Conservation (phyloP, 2,888 invertebrate genomes). For the Sthenelais limicola region DNA sequence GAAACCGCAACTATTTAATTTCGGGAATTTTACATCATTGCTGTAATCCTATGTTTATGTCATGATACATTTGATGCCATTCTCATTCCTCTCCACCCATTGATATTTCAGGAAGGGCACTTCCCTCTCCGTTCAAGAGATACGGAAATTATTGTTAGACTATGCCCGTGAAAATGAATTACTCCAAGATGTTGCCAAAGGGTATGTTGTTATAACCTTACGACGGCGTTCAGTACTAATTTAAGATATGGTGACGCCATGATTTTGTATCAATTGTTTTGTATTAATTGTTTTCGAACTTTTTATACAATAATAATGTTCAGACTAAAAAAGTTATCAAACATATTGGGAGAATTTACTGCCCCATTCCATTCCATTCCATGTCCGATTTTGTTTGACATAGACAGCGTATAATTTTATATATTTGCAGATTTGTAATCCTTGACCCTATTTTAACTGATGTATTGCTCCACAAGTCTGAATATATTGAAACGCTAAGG, state of each 20-base stretch:
- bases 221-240: no score
- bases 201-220: no score
- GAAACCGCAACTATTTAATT: not conserved
- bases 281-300: no score
- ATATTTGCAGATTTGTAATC: conserved; percentile 69
- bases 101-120: conserved; percentile 29
- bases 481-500: conserved; percentile 73
- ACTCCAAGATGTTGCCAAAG: not conserved
- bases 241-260: no score
- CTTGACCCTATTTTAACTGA: conserved; percentile 76
- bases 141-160: not conserved
- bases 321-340: no score
- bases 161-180: not conserved
- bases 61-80: not conserved
- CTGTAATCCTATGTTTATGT: conserved; percentile 5
- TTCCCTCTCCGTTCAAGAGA: conserved; percentile 1
- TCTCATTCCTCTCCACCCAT: not conserved
- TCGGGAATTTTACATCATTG: conserved; percentile 17
- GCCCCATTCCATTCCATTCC: no score
- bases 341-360: no score
- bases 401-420: no score
- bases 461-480: conserved; percentile 70
- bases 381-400: no score
- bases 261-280: no score
- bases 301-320: no score